Base-by-base conservation (phyloP, 2,113 vertebrate genomes). In the Pipra filicauda region DNA sequence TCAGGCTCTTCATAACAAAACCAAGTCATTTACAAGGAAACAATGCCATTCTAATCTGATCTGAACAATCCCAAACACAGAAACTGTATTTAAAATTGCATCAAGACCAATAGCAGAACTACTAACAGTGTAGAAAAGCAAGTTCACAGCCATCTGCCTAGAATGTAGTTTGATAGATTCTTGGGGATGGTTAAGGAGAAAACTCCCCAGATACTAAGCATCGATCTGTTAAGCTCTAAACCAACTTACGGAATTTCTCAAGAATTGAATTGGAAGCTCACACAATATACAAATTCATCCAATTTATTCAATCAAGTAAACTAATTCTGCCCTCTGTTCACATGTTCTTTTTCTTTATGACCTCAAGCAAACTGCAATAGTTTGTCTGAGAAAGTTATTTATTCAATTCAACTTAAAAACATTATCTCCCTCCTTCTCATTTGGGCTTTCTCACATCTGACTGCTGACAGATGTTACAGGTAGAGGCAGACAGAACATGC, bases 381-480 rank as follows among this genome's bases (percentile, higher is more conserved):
- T 80, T 94, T 78, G 17, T 41, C 52, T 6, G 15, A 66, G 62
- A 87, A 90, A 83, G 55, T 37, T 31, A 71, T 82, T 82, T 91
- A 55, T 86, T 71, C 55, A 55, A 43, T 79, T 80, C n/a, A 67
- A 49, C 78, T 76, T 79, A 35, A 65, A 90, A 84, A 46, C 77
- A 66, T 76, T 4, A 33, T 20, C n/a, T 62, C 39, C 16, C 26
- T 85, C 31, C 31, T 85, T 30, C 72, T 88, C 93, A 59, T 80
- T 65, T 92, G 85, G 85, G 94, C 27, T 80, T 93, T 95, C 92
- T 81, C 41, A 89, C 70, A 88, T 86, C 83, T 95, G 92, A 95
- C 79, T 93, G 83, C 65, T 94, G 92, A 86, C 92, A 95, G 93
- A 95, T 94, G 93, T 91, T 96, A n/a, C 72, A 96, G 95, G 92